Evolutionary conservation across 2,113 vertebrate genomes (phyloP).

Genomic region (Eolophus roseicapilla): DNA sequence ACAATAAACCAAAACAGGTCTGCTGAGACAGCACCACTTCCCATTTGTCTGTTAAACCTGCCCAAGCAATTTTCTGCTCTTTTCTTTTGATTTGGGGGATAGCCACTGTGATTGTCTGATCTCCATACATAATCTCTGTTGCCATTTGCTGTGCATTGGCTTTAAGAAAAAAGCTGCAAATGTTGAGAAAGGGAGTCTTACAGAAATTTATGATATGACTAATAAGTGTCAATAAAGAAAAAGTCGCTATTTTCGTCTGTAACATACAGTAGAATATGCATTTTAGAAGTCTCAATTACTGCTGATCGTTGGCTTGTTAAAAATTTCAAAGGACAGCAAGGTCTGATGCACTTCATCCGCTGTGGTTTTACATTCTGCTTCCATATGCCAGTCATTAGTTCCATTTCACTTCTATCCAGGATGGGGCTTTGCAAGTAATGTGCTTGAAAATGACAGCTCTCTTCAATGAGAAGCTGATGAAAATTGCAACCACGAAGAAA

Average conservation of each 20-base stretch:
- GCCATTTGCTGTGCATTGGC: background rate
- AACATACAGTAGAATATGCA: background rate
- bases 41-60: background rate
- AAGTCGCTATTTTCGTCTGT: background rate
- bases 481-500: background rate
- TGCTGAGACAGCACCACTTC: background rate
- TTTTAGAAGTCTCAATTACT: background rate
- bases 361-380: background rate
- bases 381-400: conserved; percentile 45
- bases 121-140: background rate
- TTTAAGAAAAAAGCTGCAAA: background rate
- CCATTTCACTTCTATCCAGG: conserved; percentile 34
- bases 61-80: background rate
- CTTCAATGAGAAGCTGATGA: background rate
- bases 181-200: background rate
- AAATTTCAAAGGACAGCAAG: background rate
- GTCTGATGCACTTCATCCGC: background rate
- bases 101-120: background rate
- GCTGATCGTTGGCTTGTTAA: conserved; percentile 4
- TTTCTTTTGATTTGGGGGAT: background rate
- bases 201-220: background rate
- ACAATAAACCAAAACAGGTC: background rate
- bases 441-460: conserved; percentile 49
- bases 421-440: background rate
- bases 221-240: background rate